Evolutionary conservation across 2,888 invertebrate genomes (phyloP).

Genomic region (Matsumyia berberina): DNA sequence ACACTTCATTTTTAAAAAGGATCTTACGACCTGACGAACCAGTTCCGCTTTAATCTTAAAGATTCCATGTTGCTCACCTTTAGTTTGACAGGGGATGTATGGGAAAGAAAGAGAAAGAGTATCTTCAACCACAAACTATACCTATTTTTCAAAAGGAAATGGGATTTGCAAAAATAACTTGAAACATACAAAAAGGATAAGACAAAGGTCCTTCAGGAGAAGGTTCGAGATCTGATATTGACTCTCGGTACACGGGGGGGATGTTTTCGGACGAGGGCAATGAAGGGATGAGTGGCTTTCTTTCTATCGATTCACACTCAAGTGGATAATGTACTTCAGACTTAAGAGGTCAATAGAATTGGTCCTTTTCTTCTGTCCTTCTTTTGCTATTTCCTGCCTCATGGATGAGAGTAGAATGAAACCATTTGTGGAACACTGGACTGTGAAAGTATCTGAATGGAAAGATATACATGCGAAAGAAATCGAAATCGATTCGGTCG

Average conservation of each 20-base stretch:
- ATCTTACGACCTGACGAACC: not conserved
- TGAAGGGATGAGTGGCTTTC: slow-evolving; percentile 23
- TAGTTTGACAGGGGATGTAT: no score
- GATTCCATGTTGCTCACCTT: not conserved
- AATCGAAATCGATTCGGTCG: not conserved
- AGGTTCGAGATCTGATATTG: slow-evolving; percentile 28
- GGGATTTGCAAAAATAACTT: slow-evolving; percentile 27
- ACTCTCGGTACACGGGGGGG: slow-evolving; percentile 9
- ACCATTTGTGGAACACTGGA: slow-evolving; percentile 9
- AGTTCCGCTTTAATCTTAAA: not conserved
- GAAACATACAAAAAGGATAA: slow-evolving; percentile 13
- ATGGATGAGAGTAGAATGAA: not conserved
- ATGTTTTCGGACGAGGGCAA: not conserved
- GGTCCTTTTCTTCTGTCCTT: slow-evolving; percentile 1
- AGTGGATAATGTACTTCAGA: slow-evolving; percentile 55
- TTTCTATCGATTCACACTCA: slow-evolving; percentile 31
- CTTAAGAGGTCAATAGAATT: slow-evolving; percentile 51
- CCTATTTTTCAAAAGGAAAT: not conserved
- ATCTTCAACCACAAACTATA: slow-evolving; percentile 10
- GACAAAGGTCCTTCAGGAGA: slow-evolving; percentile 45
- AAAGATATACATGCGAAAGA: not conserved
- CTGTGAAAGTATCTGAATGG: not conserved
- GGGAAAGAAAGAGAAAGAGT: not conserved
- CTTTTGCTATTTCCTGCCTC: not conserved
- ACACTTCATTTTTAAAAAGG: not conserved